These are phyloP conservation scores for Clytia hemisphaerica DNA, from an alignment of 30 jellyfish, hydroid and myxozoan genomes.

Conservation along the genomic window DNA sequence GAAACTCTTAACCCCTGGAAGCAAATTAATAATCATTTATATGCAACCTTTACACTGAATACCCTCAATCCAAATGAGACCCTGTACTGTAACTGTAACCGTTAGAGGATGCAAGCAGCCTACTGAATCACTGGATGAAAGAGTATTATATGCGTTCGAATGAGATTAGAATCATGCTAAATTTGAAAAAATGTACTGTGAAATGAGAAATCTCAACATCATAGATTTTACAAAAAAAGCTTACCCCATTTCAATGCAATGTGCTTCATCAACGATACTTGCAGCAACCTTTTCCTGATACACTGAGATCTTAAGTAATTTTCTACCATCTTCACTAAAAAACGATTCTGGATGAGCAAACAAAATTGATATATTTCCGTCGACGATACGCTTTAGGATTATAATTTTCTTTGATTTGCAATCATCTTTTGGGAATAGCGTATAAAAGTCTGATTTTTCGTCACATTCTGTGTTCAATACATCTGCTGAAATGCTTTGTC, in stretches of 20 bases:
- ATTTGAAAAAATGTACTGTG: too few relatives aligned
- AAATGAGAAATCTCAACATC: too few relatives aligned
- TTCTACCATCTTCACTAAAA: background rate
- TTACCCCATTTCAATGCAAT: background rate
- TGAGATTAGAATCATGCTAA: too few relatives aligned
- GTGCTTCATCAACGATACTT: background rate
- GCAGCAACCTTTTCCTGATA: background rate
- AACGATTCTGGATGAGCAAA: conserved; percentile 1
- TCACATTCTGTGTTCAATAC: background rate
- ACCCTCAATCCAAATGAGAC: too few relatives aligned
- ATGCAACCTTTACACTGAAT: too few relatives aligned
- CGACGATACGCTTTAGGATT: background rate
- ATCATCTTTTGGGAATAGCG: background rate
- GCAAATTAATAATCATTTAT: too few relatives aligned
- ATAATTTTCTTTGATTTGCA: too few relatives aligned
- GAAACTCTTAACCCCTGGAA: background rate
- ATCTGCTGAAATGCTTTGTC: background rate
- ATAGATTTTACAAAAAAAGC: background rate
- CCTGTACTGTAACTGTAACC: too few relatives aligned
- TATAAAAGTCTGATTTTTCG: background rate
- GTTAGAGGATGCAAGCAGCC: too few relatives aligned
- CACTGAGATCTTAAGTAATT: background rate
- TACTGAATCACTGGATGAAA: too few relatives aligned
- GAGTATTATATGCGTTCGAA: too few relatives aligned
- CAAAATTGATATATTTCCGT: background rate